Evolutionary conservation across 2,888 invertebrate genomes (phyloP).

Genomic region (Cinara cedri): DNA sequence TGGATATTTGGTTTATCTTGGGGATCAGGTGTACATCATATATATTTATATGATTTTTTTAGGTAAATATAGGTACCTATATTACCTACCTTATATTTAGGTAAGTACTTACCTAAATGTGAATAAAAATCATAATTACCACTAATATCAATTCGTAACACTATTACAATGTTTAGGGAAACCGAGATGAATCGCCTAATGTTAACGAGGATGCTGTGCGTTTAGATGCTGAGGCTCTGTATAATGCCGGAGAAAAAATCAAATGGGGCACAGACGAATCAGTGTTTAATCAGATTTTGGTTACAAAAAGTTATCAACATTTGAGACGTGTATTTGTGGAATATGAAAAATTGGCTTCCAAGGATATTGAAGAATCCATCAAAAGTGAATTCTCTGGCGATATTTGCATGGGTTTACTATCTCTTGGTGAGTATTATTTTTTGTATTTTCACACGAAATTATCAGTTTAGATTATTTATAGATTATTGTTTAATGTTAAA

Average conservation of each 20-base stretch:
- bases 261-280: conserved; percentile 93
- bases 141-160: no score
- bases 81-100: no score
- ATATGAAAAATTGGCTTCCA: conserved; percentile 80
- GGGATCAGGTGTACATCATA: no score
- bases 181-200: conserved; percentile 87
- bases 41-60: no score
- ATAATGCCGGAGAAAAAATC: conserved; percentile 76
- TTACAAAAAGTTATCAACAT: conserved; percentile 88
- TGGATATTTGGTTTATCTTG: no score
- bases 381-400: conserved; percentile 88
- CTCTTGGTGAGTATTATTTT: conserved; percentile 73
- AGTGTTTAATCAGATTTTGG: conserved; percentile 82
- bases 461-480: no score
- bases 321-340: conserved; percentile 83
- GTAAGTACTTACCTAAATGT: no score
- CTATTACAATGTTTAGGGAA: conserved; percentile 67
- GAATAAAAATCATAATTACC: no score
- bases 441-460: no score
- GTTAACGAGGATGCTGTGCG: conserved; percentile 81
- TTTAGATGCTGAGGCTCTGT: conserved; percentile 81
- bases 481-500: no score
- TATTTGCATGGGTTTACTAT: conserved; percentile 83
- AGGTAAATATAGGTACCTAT: no score
- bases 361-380: conserved; percentile 83